phyloP scores from a whole-genome alignment of 2,888 invertebrate genomes.

The Lasius fuliginosus region DNA sequence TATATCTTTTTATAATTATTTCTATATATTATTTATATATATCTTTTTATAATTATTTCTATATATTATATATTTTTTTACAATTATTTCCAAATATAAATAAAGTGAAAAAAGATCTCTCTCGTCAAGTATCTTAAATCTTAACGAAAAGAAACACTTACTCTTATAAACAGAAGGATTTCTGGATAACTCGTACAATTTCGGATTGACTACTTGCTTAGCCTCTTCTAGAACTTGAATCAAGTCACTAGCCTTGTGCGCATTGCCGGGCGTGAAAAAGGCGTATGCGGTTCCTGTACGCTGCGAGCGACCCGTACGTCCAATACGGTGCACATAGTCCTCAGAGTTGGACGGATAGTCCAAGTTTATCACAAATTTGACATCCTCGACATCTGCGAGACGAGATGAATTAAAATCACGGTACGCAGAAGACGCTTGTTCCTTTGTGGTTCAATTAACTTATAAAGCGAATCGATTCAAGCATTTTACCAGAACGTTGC shows the following conservation, averaged over 20 bases:
- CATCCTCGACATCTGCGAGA: slow-evolving; percentile 97
- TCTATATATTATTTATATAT: too few species aligned
- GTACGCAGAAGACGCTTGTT: slow-evolving; percentile 76
- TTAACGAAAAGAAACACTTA: slow-evolving; percentile 63
- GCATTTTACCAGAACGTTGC: slow-evolving; percentile 63
- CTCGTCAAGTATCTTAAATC: not conserved
- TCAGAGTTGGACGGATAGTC: slow-evolving; percentile 99
- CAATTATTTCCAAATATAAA: not conserved
- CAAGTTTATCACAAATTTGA: slow-evolving; percentile 99
- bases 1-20: too few species aligned
- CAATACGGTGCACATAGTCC: slow-evolving; percentile 99
- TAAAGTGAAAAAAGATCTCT: not conserved
- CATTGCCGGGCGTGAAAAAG: slow-evolving; percentile 96
- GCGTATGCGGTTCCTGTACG: slow-evolving; percentile 98
- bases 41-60: too few species aligned
- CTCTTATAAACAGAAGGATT: slow-evolving; percentile 84
- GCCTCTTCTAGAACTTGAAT: slow-evolving; percentile 97
- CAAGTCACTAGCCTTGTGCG: slow-evolving; percentile 96
- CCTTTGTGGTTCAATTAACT: slow-evolving; percentile 84
- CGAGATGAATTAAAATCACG: slow-evolving; percentile 69
- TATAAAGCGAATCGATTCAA: slow-evolving; percentile 79
- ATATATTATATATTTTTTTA: too few species aligned
- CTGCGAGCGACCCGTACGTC: slow-evolving; percentile 97
- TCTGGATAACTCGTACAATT: slow-evolving; percentile 91
- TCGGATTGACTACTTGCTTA: slow-evolving; percentile 97